Conservation (phyloP, 2,888 invertebrate genomes). For the Coelinius sp. region DNA sequence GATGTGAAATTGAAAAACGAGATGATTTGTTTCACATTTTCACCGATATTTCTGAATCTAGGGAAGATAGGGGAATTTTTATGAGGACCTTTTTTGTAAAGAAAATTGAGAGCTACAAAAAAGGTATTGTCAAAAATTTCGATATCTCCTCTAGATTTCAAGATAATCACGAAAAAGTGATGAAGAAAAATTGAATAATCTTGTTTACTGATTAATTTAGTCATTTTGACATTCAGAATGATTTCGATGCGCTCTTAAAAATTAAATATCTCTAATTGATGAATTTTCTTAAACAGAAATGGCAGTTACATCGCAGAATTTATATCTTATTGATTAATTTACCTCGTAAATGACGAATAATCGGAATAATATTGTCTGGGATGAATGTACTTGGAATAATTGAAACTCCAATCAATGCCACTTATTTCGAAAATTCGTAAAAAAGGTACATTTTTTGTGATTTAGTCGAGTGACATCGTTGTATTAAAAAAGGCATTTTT, state of each 20-base stretch:
- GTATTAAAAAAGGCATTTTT: constrained; percentile 10
- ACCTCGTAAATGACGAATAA: constrained; percentile 16
- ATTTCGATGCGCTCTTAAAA: constrained; percentile 10
- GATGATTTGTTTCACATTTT: too few relatives aligned
- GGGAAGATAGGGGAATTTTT: too few relatives aligned
- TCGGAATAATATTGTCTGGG: constrained; percentile 19
- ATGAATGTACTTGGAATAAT: not conserved
- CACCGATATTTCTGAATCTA: too few relatives aligned
- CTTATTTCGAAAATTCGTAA: not conserved
- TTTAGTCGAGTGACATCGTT: not conserved
- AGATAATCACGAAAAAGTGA: too few relatives aligned
- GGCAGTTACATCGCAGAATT: constrained; percentile 19
- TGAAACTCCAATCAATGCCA: constrained; percentile 13
- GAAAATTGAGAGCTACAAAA: too few relatives aligned
- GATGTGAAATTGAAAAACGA: too few relatives aligned
- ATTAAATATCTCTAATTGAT: not conserved
- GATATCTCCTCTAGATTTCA: too few relatives aligned
- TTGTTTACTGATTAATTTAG: not conserved
- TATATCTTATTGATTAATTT: not conserved
- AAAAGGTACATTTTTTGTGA: constrained; percentile 1
- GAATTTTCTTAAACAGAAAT: not conserved
- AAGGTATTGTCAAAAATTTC: too few relatives aligned
- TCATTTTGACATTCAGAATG: not conserved
- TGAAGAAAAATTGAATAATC: too few relatives aligned
- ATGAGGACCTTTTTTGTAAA: too few relatives aligned